Evolutionary conservation across 2,888 invertebrate genomes (phyloP), one percentile per base, ranked within the genome.

Genomic region (Platerodrilus igneus): DNA sequence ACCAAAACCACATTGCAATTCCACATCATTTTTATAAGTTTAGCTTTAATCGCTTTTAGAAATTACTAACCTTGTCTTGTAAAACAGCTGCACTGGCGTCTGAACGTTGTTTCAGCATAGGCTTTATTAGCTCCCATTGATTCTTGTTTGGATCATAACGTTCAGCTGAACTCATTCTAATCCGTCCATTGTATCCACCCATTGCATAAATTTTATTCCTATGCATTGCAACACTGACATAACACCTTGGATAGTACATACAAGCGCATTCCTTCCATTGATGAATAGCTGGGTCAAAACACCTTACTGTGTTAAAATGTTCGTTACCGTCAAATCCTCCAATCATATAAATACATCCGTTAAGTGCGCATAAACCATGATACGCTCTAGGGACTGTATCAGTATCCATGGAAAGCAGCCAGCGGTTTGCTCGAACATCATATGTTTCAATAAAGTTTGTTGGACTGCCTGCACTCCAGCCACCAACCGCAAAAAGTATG

Each of bases 391-490:
- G 82, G 0, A 77, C 76, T 0, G 73, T 66, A 56, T 84, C 83
- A 59, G 78, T 79, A 56, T 81, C 77, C 19, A 76, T 74, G 1
- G 79, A 79, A 16, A 81, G 70, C 57, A 84, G 79, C 89, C 90
- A 89, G 34, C 79, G 73, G 59, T 86, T 81, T 1, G 86, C 81
- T 69, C 86, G 79, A 21, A 83, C 79, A 56, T 83, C 83, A 63
- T 88, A 89, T 36, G 84, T 85, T 65, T 81, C 83, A 15, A 84
- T 77, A 55, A 84, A 85, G 67, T 80, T 84, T 1, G 87, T 87
- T 0, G 87, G 86, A 48, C 83, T 82, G n/a, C 86, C 86, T n/a
- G 83, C 76, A 61, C 81, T 74, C 90, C 88, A 88, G 1, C 90
- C 90, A 3, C 89, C 89, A 10, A 89, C 79, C 8, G 88, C 85